phyloP scores from a whole-genome alignment of 2,888 invertebrate genomes.

The Orthosia gracilis region DNA sequence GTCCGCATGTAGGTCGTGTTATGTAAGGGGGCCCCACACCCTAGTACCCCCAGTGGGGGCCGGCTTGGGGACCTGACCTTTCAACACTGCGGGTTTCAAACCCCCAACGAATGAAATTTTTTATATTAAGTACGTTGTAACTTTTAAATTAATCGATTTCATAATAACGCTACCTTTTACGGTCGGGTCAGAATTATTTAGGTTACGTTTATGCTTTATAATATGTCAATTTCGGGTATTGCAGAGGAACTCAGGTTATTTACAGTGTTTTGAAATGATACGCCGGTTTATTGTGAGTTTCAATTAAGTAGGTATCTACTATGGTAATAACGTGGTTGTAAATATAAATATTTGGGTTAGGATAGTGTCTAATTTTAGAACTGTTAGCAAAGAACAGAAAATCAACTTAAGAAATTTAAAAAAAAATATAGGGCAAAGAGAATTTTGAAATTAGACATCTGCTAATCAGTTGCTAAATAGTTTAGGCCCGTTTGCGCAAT shows the following conservation, averaged over 20 bases:
- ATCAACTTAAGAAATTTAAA: too few relatives aligned
- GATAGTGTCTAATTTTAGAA: too few relatives aligned
- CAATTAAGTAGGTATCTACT: not conserved
- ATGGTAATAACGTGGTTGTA: too few relatives aligned
- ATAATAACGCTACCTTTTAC: not conserved
- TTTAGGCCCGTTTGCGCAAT: too few relatives aligned
- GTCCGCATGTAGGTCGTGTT: conserved; percentile 66
- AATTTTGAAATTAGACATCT: too few relatives aligned
- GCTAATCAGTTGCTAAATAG: too few relatives aligned
- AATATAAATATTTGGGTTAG: too few relatives aligned
- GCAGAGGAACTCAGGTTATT: not conserved
- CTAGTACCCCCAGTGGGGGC: conserved; percentile 4
- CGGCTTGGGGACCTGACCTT: conserved; percentile 53
- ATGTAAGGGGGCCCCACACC: conserved; percentile 59
- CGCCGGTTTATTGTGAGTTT: not conserved
- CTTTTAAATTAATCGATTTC: conserved; percentile 12
- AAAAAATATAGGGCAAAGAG: too few relatives aligned
- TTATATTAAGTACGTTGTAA: not conserved
- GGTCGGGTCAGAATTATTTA: conserved; percentile 10
- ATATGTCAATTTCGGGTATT: not conserved
- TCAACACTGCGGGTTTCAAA: conserved; percentile 45
- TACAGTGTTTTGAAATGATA: not conserved
- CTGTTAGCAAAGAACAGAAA: too few relatives aligned
- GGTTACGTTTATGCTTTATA: conserved; percentile 1
- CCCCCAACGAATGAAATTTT: conserved; percentile 19